These are phyloP conservation scores for Agrochola lychnidis DNA, from an alignment of 2,888 invertebrate genomes.

Conservation along the genomic window DNA sequence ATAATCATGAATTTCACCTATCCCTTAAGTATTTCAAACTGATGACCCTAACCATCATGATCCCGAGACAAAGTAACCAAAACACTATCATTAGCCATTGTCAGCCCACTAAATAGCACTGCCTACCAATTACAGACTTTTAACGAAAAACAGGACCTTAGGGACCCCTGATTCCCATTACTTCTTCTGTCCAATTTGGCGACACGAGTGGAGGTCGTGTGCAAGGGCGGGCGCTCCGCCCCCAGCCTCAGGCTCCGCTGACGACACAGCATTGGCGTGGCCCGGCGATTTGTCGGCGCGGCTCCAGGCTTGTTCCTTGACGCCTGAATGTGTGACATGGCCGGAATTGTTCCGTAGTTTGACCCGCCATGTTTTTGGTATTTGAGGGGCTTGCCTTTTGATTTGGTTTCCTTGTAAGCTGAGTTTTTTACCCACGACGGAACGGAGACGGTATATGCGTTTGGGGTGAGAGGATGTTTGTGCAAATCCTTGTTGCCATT, in stretches of 20 bases:
- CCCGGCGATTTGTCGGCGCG: constrained; percentile 59
- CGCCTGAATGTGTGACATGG: constrained; percentile 56
- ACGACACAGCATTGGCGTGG: constrained; percentile 83
- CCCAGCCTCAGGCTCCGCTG: constrained; percentile 76
- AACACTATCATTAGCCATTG: constrained; percentile 45
- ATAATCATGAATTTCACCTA: not conserved
- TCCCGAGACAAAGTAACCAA: not conserved
- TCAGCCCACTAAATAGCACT: constrained; percentile 18
- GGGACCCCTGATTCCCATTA: constrained; percentile 52
- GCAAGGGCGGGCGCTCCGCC: constrained; percentile 77
- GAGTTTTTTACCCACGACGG: no score
- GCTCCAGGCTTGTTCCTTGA: constrained; percentile 62
- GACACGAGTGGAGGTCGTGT: constrained; percentile 69
- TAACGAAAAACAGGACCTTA: constrained; percentile 49
- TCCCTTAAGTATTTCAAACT: not conserved
- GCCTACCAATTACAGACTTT: constrained; percentile 52
- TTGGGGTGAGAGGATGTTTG: no score
- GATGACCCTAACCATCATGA: not conserved
- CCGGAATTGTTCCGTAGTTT: constrained; percentile 48
- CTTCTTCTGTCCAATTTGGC: constrained; percentile 61
- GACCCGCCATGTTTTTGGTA: constrained; percentile 44
- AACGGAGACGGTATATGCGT: no score
- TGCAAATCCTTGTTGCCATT: no score
- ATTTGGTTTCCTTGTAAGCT: not conserved
- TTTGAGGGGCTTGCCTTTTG: constrained; percentile 22